These are phyloP conservation scores for Trididemnum miniatum DNA, from an alignment of 23 tunicate species.

Conservation along the genomic window DNA sequence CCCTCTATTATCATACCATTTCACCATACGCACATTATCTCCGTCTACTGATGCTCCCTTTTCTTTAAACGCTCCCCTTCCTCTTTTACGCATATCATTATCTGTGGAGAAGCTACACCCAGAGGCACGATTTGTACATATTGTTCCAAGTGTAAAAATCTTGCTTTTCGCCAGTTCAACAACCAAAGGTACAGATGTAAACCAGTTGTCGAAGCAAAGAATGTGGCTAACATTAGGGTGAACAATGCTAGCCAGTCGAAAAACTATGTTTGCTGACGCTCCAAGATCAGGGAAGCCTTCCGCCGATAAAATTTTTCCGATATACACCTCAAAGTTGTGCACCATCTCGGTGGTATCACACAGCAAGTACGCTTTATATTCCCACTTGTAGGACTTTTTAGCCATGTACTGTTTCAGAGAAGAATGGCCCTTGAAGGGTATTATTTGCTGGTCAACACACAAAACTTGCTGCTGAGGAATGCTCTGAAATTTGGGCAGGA, in stretches of 20 bases:
- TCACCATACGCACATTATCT: neutral
- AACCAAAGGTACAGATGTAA: slow-evolving; percentile 5
- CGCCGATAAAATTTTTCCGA: slow-evolving; percentile 5
- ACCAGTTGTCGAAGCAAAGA: slow-evolving; percentile 20
- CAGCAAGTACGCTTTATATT: slow-evolving; percentile 3
- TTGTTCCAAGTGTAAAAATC: slow-evolving; percentile 8
- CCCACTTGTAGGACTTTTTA: slow-evolving; percentile 15
- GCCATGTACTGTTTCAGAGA: slow-evolving; percentile 24
- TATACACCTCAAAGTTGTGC: slow-evolving; percentile 13
- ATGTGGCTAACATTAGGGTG: neutral
- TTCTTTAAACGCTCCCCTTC: neutral
- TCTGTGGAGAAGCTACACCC: neutral
- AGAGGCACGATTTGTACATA: neutral
- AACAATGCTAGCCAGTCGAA: neutral
- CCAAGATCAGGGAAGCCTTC: neutral
- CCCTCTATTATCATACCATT: slow-evolving; percentile 15
- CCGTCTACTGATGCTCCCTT: neutral
- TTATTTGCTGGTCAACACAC: slow-evolving; percentile 19
- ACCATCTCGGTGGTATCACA: neutral
- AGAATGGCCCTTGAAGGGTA: slow-evolving; percentile 5
- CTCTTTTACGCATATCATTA: slow-evolving; percentile 7
- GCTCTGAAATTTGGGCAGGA: neutral
- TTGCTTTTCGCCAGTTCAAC: neutral
- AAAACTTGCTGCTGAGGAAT: slow-evolving; percentile 1
- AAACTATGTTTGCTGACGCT: slow-evolving; percentile 9